phyloP scores from a whole-genome alignment of 1,140 invertebrate species.

The Diabrotica virgifera region DNA sequence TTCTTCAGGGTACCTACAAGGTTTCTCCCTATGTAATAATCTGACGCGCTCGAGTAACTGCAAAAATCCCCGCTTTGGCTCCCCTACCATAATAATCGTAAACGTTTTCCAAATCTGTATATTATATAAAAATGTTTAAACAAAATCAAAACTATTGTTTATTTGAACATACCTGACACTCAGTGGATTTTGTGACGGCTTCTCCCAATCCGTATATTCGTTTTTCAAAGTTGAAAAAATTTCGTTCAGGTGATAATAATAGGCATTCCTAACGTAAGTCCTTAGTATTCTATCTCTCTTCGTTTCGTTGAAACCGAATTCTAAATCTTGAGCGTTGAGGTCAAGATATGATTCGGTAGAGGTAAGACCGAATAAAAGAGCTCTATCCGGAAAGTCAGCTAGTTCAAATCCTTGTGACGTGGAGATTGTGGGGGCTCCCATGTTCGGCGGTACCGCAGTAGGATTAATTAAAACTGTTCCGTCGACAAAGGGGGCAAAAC shows the following conservation, averaged over 20 bases:
- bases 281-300: constrained; percentile 78
- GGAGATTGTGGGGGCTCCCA: constrained; percentile 46
- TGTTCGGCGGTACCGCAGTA: constrained; percentile 39
- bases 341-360: constrained; percentile 70
- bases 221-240: constrained; percentile 88
- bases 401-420: constrained; percentile 69
- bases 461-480: constrained; percentile 71
- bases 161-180: constrained; percentile 52
- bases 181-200: constrained; percentile 68
- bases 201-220: constrained; percentile 91
- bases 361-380: constrained; percentile 74
- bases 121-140: no score
- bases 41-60: no score
- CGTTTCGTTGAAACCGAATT: constrained; percentile 83
- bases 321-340: constrained; percentile 71
- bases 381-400: constrained; percentile 78
- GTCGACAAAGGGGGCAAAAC: constrained; percentile 87
- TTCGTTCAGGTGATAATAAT: constrained; percentile 85
- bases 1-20: no score
- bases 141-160: neutral
- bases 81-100: no score
- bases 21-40: no score
- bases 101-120: no score
- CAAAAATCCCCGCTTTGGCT: no score
- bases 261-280: constrained; percentile 85